Percentiles rank a stretch among this genome's conserved stretches.
phyloP scores from a whole-genome alignment of 1,140 invertebrate species.

The Helicoverpa zea region DNA sequence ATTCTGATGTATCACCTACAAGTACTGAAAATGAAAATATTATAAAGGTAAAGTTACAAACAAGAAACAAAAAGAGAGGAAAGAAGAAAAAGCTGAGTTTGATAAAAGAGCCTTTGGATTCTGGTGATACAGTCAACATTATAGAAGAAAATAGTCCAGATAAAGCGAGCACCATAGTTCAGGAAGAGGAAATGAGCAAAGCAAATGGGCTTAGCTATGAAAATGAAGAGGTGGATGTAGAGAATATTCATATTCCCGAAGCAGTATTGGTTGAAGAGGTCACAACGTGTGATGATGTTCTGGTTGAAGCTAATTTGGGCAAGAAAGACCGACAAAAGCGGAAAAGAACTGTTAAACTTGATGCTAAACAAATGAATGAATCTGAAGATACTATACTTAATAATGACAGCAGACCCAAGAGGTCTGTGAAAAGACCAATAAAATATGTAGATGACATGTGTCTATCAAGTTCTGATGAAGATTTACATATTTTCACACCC shows the following conservation, averaged over 20 bases:
- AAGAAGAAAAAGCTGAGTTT: constrained; percentile 65
- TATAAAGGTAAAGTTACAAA: constrained; percentile 75
- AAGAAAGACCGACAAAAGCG: constrained; percentile 52
- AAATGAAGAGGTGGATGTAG: background rate
- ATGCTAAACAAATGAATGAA: constrained; percentile 18
- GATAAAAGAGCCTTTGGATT: constrained; percentile 29
- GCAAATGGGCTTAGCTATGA: background rate
- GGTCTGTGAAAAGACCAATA: constrained; percentile 74
- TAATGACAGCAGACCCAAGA: constrained; percentile 68
- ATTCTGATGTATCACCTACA: constrained; percentile 43
- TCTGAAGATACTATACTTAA: constrained; percentile 43
- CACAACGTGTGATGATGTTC: background rate
- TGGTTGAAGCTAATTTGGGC: constrained; percentile 5
- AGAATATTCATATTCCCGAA: background rate
- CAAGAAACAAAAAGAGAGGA: constrained; percentile 67
- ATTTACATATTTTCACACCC: constrained; percentile 79
- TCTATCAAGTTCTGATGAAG: constrained; percentile 77
- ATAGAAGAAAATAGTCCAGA: background rate
- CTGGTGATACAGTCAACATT: background rate
- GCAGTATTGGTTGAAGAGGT: background rate
- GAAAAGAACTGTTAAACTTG: constrained; percentile 51
- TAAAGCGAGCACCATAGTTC: background rate
- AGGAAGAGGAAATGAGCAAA: background rate
- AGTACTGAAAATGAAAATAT: constrained; percentile 53
- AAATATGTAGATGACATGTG: constrained; percentile 78